Percentiles rank a stretch among this genome's conserved stretches.
These are phyloP conservation scores for Melierax canorus DNA, from an alignment of 2,113 vertebrate genomes.

Conservation along the genomic window DNA sequence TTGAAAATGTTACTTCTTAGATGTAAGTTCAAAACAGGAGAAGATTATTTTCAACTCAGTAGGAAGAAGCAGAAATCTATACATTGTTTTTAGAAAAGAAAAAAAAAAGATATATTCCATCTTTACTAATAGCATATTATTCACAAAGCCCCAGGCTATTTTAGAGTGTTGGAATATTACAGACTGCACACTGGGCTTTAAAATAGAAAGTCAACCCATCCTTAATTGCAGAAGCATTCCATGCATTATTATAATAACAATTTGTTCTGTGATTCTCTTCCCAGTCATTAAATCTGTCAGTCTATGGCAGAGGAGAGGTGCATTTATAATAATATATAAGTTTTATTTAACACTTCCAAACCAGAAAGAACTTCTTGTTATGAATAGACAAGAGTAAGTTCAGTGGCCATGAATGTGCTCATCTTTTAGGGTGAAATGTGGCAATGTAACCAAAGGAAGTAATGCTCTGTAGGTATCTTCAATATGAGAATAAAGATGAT, in stretches of 20 bases:
- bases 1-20: not conserved
- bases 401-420: not conserved
- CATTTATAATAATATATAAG: not conserved
- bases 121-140: not conserved
- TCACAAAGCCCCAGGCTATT: not conserved
- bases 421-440: not conserved
- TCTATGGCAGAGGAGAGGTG: not conserved
- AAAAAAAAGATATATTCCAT: not conserved
- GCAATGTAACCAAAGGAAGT: not conserved
- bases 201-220: not conserved
- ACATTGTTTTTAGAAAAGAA: not conserved
- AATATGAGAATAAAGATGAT: not conserved
- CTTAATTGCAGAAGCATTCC: not conserved
- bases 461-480: not conserved
- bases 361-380: not conserved
- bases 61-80: not conserved
- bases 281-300: not conserved
- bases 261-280: not conserved
- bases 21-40: not conserved
- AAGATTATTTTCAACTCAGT: not conserved
- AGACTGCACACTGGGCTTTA: not conserved
- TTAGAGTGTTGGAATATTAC: not conserved
- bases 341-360: not conserved
- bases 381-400: not conserved
- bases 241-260: not conserved